A percentile compares a stretch with the other conserved stretches of the same genome.
These are phyloP conservation scores for Eupithecia vulgata DNA, from an alignment of 2,888 invertebrate species.

Conservation along the genomic window DNA sequence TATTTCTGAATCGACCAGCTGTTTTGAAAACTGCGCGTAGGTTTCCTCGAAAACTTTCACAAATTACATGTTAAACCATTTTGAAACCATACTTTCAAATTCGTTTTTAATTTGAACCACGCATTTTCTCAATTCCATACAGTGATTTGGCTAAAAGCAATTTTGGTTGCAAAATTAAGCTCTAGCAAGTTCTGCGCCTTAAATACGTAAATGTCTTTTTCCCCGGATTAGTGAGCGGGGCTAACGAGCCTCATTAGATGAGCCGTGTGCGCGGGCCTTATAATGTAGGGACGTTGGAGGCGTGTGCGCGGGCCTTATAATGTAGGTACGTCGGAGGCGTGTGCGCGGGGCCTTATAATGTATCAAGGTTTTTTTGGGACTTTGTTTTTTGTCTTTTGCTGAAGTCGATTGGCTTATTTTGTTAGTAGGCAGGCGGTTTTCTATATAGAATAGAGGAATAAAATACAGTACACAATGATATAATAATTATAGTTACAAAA, in stretches of 20 bases:
- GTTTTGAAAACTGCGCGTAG: background rate
- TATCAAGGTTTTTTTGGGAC: background rate
- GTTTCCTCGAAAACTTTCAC: background rate
- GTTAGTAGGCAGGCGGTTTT: background rate
- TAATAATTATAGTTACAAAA: too few species aligned
- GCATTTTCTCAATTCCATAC: background rate
- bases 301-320: slow-evolving; percentile 37
- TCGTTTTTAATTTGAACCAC: background rate
- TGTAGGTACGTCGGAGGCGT: slow-evolving; percentile 35
- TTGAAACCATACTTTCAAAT: background rate
- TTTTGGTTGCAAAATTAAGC: slow-evolving; percentile 4
- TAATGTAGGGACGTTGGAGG: slow-evolving; percentile 37
- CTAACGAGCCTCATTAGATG: slow-evolving; percentile 62
- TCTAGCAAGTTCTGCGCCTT: slow-evolving; percentile 14
- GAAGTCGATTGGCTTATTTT: background rate
- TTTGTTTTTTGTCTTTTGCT: background rate
- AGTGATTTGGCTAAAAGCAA: background rate
- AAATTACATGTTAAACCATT: too few species aligned
- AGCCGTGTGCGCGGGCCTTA: slow-evolving; percentile 43
- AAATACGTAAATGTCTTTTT: slow-evolving; percentile 49
- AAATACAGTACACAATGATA: background rate
- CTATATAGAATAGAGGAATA: background rate
- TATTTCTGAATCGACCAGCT: background rate
- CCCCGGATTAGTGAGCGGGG: slow-evolving; percentile 52
- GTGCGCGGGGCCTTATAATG: slow-evolving; percentile 21